Evolutionary conservation across 2,797 vertebrate species (phyloP).

Genomic region (Lepidocolaptes lacrymiger): DNA sequence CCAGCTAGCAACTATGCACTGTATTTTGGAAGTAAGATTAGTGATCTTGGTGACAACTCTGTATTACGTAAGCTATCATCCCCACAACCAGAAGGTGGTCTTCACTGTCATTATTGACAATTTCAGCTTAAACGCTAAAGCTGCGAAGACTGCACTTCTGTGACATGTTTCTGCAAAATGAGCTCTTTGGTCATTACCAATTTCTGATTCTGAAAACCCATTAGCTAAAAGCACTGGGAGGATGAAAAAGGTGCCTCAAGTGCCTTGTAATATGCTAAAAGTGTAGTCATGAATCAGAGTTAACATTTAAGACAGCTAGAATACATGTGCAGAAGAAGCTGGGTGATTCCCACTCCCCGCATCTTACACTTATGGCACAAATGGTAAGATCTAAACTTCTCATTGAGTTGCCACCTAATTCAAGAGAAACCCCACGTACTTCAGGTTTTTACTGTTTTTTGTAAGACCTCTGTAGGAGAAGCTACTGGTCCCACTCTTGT

Average conservation of each 20-base stretch:
- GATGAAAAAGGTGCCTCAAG: background rate
- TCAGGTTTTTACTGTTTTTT: background rate
- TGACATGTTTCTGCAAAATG: background rate
- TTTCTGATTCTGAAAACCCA: slow-evolving; percentile 12
- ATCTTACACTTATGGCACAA: background rate
- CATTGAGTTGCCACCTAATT: slow-evolving; percentile 18
- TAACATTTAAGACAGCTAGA: slow-evolving; percentile 4
- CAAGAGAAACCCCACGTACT: background rate
- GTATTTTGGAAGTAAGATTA: background rate
- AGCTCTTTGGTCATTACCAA: background rate
- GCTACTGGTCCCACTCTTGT: background rate
- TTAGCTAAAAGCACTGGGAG: background rate
- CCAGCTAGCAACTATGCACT: background rate
- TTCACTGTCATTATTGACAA: background rate
- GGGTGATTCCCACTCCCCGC: slow-evolving; percentile 6
- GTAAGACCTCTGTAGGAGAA: background rate
- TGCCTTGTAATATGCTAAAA: slow-evolving; percentile 13
- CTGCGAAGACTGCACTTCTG: background rate
- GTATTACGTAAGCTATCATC: background rate
- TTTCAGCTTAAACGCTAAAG: background rate
- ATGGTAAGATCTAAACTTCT: background rate
- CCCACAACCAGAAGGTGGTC: background rate
- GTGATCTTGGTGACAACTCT: background rate
- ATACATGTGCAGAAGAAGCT: background rate
- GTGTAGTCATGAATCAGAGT: background rate